Base-by-base conservation (phyloP, 2,888 invertebrate genomes). In the Allygus modestus region DNA sequence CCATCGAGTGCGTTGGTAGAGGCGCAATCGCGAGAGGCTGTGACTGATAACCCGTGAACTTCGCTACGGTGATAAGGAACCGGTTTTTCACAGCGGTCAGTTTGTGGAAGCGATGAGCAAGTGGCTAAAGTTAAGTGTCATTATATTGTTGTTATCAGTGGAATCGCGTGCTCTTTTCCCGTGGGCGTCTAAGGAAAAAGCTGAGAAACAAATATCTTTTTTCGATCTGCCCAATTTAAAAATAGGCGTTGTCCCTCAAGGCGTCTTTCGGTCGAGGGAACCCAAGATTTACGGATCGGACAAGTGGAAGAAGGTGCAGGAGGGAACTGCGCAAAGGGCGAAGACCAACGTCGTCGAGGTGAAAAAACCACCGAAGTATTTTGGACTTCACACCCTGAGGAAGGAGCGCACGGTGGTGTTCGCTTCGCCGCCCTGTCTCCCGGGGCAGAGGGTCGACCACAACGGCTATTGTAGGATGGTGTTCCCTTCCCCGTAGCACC, bases 251-350 rank as follows among this genome's bases (percentile, higher is more conserved):
- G 77, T 77, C 4, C 77, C 77, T 28, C 41, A 77, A 17, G 41
- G 46, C 17, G 41, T 28, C 2, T 26, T 28, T 0, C n/a, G 77
- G 23, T 46, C 41, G 15, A 77, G 26, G 77, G 46, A 46, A 17
- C 43, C 77, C 4, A 77, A 77, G 28, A 37, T 77, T 26, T 46
- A 77, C 51, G 77, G 77, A 1, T 77, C 77, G 28, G 77, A 77
- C 15, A 77, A 77, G 77, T 77, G 77, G 77, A 77, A 77, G 28
- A 77, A 77, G 51, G 77, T 77, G 28, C 77, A 77, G 15, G 77
- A 77, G 20, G 77, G 77, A 17, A 77, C 37, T 0, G 77, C 77
- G 1, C 77, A 46, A 17, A 43, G 77, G 31, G 77, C 77, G 9
- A 77, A 77, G 51, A 77, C 77, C 7, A 43, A 46, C n/a, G 43